Base-by-base conservation (phyloP, 2,113 vertebrate species). In the Cyanoramphus novaezelandiae region DNA sequence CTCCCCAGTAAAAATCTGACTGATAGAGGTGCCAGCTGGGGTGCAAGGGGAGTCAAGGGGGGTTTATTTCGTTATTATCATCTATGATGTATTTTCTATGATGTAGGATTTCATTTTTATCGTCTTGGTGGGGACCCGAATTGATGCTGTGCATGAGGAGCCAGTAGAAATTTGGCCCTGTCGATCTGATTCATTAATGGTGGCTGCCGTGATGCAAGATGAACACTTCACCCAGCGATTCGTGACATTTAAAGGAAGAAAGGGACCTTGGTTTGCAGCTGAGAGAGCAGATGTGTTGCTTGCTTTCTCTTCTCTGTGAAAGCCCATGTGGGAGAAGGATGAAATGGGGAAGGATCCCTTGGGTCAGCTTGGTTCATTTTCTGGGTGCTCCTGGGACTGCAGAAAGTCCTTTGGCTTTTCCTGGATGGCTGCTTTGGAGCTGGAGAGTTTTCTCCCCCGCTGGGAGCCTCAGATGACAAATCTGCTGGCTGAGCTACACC, bases 351-450 rank as follows among this genome's bases (percentile, higher is more conserved):
- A 4, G 25, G 43, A 31, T 53, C 47, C n/a, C 64, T 64, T 3
- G 0, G 43, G 35, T n/a, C 2, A 2, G 10, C 31, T 62, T 2
- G 1, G 49, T 13, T 82, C 2, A 0, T 69, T 29, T 47, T 11
- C 8, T 43, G 74, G 33, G 9, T 20, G 47, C 37, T 65, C 57
- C 24, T 0, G 0, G 13, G 3, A 6, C 24, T 53, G 43, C 57
- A 44, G 6, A 60, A 83, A 74, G 17, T 18, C 41, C 28, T 24
- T 46, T 50, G 49, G 52, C 20, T 92, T 77, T 77, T 74, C 2
- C 27, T 47, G 47, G 24, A 7, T 11, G n/a, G 19, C 4, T 3
- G 4, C 24, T 79, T 67, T 25, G 47, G 78, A 82, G 59, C 17
- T 55, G 60, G 23, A 70, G 80, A 74, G 7, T 60, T 93, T 88